phyloP scores from a whole-genome alignment of 2,113 vertebrate genomes.

The Ictalurus punctatus region DNA sequence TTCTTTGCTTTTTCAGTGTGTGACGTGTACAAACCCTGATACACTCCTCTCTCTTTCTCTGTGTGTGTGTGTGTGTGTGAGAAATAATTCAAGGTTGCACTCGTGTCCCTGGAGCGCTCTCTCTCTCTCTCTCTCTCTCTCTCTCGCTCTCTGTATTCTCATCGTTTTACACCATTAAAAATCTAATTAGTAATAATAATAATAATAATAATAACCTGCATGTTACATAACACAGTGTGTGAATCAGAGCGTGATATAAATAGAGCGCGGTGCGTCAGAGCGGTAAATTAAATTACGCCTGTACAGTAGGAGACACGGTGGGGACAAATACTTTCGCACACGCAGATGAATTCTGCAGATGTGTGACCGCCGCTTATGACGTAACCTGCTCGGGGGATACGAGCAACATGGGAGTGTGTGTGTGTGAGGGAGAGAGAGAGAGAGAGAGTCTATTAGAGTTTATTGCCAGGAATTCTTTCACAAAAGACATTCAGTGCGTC shows the following conservation, averaged over 20 bases:
- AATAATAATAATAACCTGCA: neutral
- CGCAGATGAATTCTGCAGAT: neutral
- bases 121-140: neutral
- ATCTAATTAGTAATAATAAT: constrained; percentile 5
- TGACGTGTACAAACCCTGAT: too few relatives aligned
- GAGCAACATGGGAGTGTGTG: neutral
- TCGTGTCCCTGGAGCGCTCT: too few relatives aligned
- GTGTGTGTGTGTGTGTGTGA: neutral
- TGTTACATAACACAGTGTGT: neutral
- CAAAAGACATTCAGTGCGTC: neutral
- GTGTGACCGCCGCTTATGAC: neutral
- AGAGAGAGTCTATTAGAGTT: neutral
- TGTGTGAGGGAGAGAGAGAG: neutral
- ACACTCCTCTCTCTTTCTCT: neutral
- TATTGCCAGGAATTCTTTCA: neutral
- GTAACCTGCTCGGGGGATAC: neutral
- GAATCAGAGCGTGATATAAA: constrained; percentile 1
- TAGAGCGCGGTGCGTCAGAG: neutral
- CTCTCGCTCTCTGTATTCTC: neutral
- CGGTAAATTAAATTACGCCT: neutral
- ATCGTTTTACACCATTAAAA: neutral
- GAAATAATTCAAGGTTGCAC: too few relatives aligned
- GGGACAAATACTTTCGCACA: neutral
- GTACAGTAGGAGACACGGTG: neutral
- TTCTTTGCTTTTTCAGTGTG: too few relatives aligned